Evolutionary conservation across 2,888 invertebrate genomes (phyloP).

Genomic region (Acholoe squamosa): DNA sequence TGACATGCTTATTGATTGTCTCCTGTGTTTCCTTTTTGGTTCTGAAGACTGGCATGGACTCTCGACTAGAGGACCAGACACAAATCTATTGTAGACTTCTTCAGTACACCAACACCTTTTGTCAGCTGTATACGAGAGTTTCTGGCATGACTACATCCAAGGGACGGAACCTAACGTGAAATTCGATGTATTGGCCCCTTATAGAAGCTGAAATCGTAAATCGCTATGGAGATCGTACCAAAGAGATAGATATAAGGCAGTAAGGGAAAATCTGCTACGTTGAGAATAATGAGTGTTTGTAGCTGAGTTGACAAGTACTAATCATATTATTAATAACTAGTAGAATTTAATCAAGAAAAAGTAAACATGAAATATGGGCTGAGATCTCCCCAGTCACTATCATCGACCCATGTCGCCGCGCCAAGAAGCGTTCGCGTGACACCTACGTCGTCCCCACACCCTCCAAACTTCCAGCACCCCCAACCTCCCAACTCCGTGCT

Average conservation of each 20-base stretch:
- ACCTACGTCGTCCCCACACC: not conserved
- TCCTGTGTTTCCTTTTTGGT: not conserved
- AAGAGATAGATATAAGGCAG: too few relatives aligned
- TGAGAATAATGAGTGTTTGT: too few relatives aligned
- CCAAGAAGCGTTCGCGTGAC: not conserved
- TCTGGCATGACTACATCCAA: too few relatives aligned
- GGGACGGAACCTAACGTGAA: too few relatives aligned
- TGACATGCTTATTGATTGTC: conserved; percentile 35
- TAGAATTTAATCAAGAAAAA: too few relatives aligned
- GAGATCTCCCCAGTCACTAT: not conserved
- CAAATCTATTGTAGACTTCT: not conserved
- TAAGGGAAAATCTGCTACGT: too few relatives aligned
- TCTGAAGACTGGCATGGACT: not conserved
- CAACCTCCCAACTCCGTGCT: not conserved
- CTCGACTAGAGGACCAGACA: not conserved
- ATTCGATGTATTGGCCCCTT: too few relatives aligned
- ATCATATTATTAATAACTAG: too few relatives aligned
- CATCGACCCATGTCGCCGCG: not conserved
- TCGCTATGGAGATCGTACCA: too few relatives aligned
- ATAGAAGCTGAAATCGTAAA: too few relatives aligned
- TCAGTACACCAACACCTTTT: not conserved
- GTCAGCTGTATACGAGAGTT: conserved; percentile 7
- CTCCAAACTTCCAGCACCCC: not conserved
- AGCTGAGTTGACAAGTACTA: too few relatives aligned
- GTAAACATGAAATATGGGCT: too few relatives aligned